A percentile compares a stretch with the other conserved stretches of the same genome.
phyloP scores from a whole-genome alignment of 2,113 vertebrate species.

The Paralichthys olivaceus region DNA sequence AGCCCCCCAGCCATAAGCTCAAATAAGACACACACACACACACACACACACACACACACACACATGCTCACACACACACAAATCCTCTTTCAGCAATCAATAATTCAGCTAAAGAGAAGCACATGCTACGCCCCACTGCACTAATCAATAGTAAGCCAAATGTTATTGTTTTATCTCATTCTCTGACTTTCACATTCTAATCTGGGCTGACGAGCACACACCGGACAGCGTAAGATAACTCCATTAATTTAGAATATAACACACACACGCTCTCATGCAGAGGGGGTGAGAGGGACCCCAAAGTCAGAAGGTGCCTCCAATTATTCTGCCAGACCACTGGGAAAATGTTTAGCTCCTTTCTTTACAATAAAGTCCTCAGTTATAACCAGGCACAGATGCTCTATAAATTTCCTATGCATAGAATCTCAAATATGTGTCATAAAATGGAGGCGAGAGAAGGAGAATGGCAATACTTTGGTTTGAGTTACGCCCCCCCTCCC shows the following conservation, averaged over 20 bases:
- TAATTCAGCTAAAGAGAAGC: constrained; percentile 82
- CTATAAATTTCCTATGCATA: constrained; percentile 43
- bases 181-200: constrained; percentile 77
- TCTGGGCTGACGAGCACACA: constrained; percentile 58
- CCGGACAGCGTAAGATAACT: constrained; percentile 39
- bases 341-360: constrained; percentile 22
- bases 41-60: constrained; percentile 45
- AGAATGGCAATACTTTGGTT: constrained; percentile 44
- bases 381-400: constrained; percentile 59
- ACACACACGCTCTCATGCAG: neutral
- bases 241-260: constrained; percentile 44
- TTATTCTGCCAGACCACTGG: constrained; percentile 15
- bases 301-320: neutral
- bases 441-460: constrained; percentile 52
- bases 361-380: constrained; percentile 26
- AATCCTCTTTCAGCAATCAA: constrained; percentile 77
- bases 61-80: constrained; percentile 42
- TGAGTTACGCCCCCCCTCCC: constrained; percentile 38
- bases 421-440: constrained; percentile 48
- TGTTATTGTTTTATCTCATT: constrained; percentile 82
- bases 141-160: constrained; percentile 81
- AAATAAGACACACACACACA: constrained; percentile 61
- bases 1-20: constrained; percentile 63
- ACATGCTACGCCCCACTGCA: constrained; percentile 77
- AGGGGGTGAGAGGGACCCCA: constrained; percentile 2